These are phyloP conservation scores for Hydrozoanthus gracilis DNA, from an alignment of 92 coral and sea anemone genomes.

Conservation along the genomic window DNA sequence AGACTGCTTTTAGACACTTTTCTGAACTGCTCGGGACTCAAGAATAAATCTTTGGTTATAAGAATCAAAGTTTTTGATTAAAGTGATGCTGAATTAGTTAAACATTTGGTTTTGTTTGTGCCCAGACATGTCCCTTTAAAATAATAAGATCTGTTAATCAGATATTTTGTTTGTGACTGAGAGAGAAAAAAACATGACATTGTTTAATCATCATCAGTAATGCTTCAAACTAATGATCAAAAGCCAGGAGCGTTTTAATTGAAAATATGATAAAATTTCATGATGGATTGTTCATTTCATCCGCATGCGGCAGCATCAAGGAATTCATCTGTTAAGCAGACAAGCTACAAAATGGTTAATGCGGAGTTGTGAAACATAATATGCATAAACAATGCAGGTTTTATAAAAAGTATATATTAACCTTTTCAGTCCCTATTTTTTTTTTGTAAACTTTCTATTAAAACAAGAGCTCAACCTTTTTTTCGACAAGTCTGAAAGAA, in stretches of 20 bases:
- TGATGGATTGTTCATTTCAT: neutral
- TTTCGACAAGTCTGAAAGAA: no score
- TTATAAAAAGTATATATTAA: neutral
- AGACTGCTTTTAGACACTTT: neutral
- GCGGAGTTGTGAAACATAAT: neutral
- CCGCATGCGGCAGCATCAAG: neutral
- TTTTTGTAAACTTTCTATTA: neutral
- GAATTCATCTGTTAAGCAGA: neutral
- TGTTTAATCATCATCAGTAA: neutral
- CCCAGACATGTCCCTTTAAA: constrained; percentile 7
- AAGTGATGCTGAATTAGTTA: neutral
- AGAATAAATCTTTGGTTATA: neutral
- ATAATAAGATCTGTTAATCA: neutral
- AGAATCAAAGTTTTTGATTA: neutral
- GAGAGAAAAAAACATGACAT: neutral
- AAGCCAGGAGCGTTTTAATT: neutral
- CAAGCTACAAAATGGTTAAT: neutral
- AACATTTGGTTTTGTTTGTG: constrained; percentile 2
- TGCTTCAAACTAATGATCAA: neutral
- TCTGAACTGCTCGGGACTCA: neutral
- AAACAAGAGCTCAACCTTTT: neutral
- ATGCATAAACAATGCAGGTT: neutral
- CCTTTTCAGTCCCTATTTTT: neutral
- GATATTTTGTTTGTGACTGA: neutral
- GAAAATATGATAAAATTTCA: neutral